phyloP scores from a whole-genome alignment of 2,113 vertebrate genomes.

The Oncorhynchus masou region DNA sequence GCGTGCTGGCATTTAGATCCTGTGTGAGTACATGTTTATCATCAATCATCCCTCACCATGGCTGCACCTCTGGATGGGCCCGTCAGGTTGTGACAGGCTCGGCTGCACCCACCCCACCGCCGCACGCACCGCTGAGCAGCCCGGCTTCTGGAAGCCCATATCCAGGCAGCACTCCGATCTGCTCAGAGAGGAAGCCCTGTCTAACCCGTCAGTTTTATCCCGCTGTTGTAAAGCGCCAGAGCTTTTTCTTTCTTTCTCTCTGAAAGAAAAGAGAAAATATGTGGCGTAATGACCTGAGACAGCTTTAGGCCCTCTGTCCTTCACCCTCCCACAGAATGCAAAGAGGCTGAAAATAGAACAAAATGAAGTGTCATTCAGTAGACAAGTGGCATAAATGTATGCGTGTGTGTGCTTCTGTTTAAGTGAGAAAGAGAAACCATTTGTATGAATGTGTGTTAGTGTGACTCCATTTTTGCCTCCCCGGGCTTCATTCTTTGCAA shows the following conservation, averaged over 20 bases:
- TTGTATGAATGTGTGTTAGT: slow-evolving; percentile 8
- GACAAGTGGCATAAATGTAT: slow-evolving; percentile 27
- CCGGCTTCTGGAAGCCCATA: slow-evolving; percentile 57
- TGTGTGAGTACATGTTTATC: slow-evolving; percentile 64
- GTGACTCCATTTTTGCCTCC: too few species aligned
- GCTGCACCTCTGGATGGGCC: slow-evolving; percentile 54
- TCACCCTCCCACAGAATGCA: slow-evolving; percentile 58
- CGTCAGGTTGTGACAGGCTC: slow-evolving; percentile 58
- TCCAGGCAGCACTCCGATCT: slow-evolving; percentile 37
- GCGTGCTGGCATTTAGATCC: slow-evolving; percentile 63
- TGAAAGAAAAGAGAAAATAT: slow-evolving; percentile 59
- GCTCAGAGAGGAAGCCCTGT: slow-evolving; percentile 58
- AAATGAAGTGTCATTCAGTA: slow-evolving; percentile 57
- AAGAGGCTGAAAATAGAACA: slow-evolving; percentile 66
- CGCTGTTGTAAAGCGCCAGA: slow-evolving; percentile 49
- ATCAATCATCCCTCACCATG: slow-evolving; percentile 70
- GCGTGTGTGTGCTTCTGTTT: slow-evolving; percentile 6
- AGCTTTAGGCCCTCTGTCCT: slow-evolving; percentile 60
- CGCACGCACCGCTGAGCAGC: slow-evolving; percentile 57
- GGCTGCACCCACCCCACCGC: slow-evolving; percentile 55
- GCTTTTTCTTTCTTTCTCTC: slow-evolving; percentile 14
- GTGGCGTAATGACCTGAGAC: slow-evolving; percentile 66
- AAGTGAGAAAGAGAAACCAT: neutral
- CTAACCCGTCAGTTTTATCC: slow-evolving; percentile 65
- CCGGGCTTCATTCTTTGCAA: too few species aligned